Conservation (phyloP, 1,140 invertebrate genomes). For the Ceratosolen solmsi region DNA sequence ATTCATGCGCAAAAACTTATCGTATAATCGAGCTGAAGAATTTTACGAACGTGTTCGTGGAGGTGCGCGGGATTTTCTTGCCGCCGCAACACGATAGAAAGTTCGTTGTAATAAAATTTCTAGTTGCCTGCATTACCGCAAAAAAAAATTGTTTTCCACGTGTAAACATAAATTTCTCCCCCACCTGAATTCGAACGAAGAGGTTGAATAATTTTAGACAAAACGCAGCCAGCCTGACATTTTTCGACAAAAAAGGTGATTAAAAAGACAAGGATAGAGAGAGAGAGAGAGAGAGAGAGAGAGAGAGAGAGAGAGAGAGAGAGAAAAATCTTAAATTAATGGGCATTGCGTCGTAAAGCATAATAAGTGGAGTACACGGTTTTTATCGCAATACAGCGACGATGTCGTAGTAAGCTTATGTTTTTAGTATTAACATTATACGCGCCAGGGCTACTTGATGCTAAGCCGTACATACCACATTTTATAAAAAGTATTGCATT, state of each 20-base stretch:
- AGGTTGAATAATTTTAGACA: neutral
- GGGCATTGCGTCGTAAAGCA: neutral
- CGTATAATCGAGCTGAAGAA: neutral
- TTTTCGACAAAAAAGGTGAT: no score
- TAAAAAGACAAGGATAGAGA: no score
- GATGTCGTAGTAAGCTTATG: neutral
- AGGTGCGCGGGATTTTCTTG: neutral
- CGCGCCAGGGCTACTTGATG: neutral
- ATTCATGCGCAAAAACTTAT: neutral
- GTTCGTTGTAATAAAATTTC: slow-evolving; percentile 7
- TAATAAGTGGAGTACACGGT: neutral
- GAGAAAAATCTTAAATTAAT: neutral
- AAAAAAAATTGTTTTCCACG: slow-evolving; percentile 3
- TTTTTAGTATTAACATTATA: neutral
- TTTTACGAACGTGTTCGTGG: slow-evolving; percentile 10
- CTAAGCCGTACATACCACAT: neutral
- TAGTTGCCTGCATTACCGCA: slow-evolving; percentile 3
- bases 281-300: no score
- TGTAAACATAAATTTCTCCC: slow-evolving; percentile 10
- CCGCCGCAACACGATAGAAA: neutral
- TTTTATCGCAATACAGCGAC: no score
- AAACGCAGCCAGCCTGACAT: neutral
- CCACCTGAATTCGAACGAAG: neutral
- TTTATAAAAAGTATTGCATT: neutral
- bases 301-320: no score